These are phyloP conservation scores for Chlorodrepanis virens DNA, from an alignment of 2,113 vertebrate species.

Conservation along the genomic window DNA sequence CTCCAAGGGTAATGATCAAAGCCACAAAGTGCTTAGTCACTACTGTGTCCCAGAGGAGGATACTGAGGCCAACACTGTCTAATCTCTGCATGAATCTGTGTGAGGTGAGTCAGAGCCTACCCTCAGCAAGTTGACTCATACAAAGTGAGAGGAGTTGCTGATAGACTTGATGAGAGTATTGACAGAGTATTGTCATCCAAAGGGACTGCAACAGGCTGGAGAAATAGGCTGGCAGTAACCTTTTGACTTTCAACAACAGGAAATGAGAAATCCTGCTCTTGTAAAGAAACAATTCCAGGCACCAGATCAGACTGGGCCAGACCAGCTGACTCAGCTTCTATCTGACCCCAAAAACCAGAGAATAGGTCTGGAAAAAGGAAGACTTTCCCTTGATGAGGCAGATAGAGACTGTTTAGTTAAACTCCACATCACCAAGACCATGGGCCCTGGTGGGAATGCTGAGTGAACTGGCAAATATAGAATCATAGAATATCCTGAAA, in stretches of 20 bases:
- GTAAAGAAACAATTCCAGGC: background rate
- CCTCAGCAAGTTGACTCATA: background rate
- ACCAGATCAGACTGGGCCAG: background rate
- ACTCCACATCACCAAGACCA: background rate
- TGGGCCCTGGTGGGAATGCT: background rate
- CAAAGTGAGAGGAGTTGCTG: background rate
- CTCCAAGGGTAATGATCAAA: background rate
- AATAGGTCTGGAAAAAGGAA: background rate
- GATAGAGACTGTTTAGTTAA: background rate
- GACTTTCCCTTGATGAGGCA: background rate
- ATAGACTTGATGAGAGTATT: background rate
- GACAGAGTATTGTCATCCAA: background rate
- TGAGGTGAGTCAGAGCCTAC: background rate
- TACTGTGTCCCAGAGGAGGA: no score
- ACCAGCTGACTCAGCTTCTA: background rate
- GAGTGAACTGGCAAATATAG: background rate
- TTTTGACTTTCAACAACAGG: background rate
- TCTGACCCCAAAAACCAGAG: background rate
- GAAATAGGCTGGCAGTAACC: background rate
- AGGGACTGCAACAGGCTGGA: background rate
- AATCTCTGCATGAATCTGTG: background rate
- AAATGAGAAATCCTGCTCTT: background rate
- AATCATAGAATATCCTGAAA: background rate
- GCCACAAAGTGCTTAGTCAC: background rate
- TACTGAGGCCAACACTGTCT: background rate